Base-by-base conservation (phyloP, 1,140 invertebrate genomes). In the Hermetia illucens region DNA sequence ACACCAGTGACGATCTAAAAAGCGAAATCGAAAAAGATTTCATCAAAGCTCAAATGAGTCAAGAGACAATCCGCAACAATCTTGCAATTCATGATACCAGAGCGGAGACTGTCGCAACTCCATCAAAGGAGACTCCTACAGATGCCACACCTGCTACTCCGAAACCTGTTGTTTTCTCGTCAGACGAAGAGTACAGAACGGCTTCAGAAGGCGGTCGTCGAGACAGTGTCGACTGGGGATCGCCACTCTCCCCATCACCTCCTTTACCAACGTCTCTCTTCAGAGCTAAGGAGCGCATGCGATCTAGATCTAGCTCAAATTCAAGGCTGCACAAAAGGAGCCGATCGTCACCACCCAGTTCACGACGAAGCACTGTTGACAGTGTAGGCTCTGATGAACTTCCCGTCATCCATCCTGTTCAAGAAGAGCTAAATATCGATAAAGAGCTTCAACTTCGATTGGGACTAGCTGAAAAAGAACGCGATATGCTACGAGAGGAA, bases 131-230 rank as follows among this genome's bases (percentile, higher is more conserved):
- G n/a, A n/a, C n/a, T n/a, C n/a, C n/a, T n/a, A n/a, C 74, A 17
- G 72, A 76, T 0, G 61, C 71, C 3, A 75, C 76, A 6, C 75
- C 77, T 3, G 61, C 72, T 21, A 75, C 73, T 5, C 68, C 70
- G 0, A 65, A 73, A 36, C 75, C 74, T 1, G 68, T 77, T 4
- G 65, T 82, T 5, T 81, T 85, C 43, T 86, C 83, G 0, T 85
- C 79, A 1, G 81, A 87, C 46, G 84, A 88, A 52, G 83, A 87
- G 49, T 87, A 86, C 44, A 68, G 79, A 47, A 87, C 84, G 2
- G 83, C 84, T 3, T 87, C 83, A 0, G 81, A 84, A 57, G 79
- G 74, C 29, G 74, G 74, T 1, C 49, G 74, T 8, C 55, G 74
- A 15, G 74, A 75, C 43, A 76, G 73, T 32, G 66, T 73, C 4